Evolutionary conservation across 2,888 invertebrate genomes (phyloP), one percentile per base, ranked within the genome.

Genomic region (Cantharis nigra): DNA sequence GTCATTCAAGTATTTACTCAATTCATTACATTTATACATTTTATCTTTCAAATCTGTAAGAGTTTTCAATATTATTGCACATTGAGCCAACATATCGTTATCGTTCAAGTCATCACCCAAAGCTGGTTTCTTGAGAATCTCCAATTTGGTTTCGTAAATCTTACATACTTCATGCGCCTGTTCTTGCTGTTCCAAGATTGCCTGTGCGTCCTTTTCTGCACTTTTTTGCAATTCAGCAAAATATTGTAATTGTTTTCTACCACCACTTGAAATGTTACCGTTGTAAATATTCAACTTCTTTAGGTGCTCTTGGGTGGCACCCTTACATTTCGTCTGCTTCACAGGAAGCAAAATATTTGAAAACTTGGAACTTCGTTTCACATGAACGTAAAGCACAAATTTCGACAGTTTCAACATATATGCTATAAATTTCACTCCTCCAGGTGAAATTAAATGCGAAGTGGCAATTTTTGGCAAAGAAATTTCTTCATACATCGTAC

Each of bases 401-500:
- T 86, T 83, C 7, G 87, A 86, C 72, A 88, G 77, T 79, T 85
- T 86, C n/a, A 86, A 83, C 84, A 88, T 85, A 79, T 87, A 86
- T 71, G 83, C 83, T 2, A 83, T 81, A 80, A 88, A 86, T 73
- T 84, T 85, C 64, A 80, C 81, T 11, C 88, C 88, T 13, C 87
- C 86, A 0, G 88, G 88, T 3, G 86, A 84, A 70, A 88, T 83
- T 62, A 88, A 81, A 78, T 87, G 87, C 5, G 88, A 88, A 9
- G 85, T 78, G 83, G 85, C 84, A 23, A 87, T 80, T 9, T 78
- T 78, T 4, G 87, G 87, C 63, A 88, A 84, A 78, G 86, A 80
- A 3, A 85, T 84, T 80, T 85, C 80, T 77, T 83, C 82, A 77
- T 88, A 86, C 10, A 83, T 76, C 3, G 71, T 69, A 76, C 85